Base-by-base conservation (phyloP, 2,113 vertebrate species). In the Notiomystis cincta region DNA sequence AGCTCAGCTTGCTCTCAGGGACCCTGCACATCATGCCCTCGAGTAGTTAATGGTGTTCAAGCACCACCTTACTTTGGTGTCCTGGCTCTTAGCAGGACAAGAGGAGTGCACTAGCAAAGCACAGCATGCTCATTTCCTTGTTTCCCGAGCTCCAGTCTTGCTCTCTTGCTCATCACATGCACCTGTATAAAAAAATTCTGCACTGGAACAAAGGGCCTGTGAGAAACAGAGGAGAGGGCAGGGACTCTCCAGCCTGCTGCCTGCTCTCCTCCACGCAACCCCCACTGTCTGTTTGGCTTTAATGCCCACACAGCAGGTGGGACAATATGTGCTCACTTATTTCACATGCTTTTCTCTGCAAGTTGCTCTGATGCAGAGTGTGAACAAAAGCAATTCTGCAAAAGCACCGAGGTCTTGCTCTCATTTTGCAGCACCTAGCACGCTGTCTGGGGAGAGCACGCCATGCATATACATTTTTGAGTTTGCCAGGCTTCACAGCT, bases 291-390 rank as follows among this genome's bases (percentile, higher is more conserved):
- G 7, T 11, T 64, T 31, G 56, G 27, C 24, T 84, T 54, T 45
- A 27, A 37, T 44, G 21, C 44, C 44, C 1, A 0, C 56, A 6
- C 24, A 22, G 77, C 24, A 35, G 48, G 62, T 31, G 48, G 47
- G 61, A 45, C 20, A 44, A 38, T 37, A 15, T 5, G 58, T 2
- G 45, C 51, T 86, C 42, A 12, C 5, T 60, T 60, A 67, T 87
- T 91, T 65, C 50, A n/a, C 21, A 4, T 5, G 28, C 16, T 58
- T 69, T 78, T 65, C 56, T 42, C 64, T 50, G 35, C 35, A 30
- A 40, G 56, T 28, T 38, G 9, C 65, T 75, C 40, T 45, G 13
- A 4, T 28, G 73, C 0, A 10, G 23, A 1, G 0, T 0, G 0
- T 66, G 67, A 93, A 44, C 60, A 62, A 75, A 91, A 82, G 21